A percentile compares a stretch with the other conserved stretches of the same genome.
These are phyloP conservation scores for Oedothorax gibbosus DNA, from an alignment of 1,140 invertebrate genomes.

Conservation along the genomic window DNA sequence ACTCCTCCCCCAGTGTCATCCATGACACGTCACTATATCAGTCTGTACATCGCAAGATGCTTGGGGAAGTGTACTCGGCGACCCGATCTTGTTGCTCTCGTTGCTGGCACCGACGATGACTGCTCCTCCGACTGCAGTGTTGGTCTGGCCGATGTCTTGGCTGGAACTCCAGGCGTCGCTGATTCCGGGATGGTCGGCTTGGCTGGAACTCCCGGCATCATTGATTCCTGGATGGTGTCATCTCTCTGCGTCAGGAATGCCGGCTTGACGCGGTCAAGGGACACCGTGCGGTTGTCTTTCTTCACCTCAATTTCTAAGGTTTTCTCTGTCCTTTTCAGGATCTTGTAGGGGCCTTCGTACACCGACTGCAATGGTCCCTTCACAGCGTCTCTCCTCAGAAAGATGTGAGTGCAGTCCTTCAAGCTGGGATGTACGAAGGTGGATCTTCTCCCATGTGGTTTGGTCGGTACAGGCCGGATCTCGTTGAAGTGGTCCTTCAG, in stretches of 20 bases:
- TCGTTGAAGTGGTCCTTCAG: not conserved
- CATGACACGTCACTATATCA: too few species aligned
- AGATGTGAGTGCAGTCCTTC: not conserved
- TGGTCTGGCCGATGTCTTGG: too few species aligned
- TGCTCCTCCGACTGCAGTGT: too few species aligned
- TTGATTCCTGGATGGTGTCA: too few species aligned
- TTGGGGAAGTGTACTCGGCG: too few species aligned
- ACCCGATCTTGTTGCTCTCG: too few species aligned
- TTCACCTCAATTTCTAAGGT: conserved; percentile 12
- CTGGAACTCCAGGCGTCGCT: too few species aligned
- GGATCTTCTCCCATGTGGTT: not conserved
- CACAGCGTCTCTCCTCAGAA: not conserved
- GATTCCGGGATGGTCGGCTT: too few species aligned
- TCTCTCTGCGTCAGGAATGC: not conserved
- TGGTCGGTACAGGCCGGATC: not conserved
- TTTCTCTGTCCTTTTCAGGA: not conserved
- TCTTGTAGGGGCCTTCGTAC: conserved; percentile 27
- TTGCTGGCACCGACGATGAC: too few species aligned
- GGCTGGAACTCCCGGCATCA: too few species aligned
- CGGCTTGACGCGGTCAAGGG: not conserved
- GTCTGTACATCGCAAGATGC: too few species aligned
- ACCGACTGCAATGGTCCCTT: conserved; percentile 10
- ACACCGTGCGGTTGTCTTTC: not conserved
- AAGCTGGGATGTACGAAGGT: conserved; percentile 2
- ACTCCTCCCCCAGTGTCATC: too few species aligned